Conservation (phyloP, 2,797 vertebrate genomes). For the Manis crassicaudata region DNA sequence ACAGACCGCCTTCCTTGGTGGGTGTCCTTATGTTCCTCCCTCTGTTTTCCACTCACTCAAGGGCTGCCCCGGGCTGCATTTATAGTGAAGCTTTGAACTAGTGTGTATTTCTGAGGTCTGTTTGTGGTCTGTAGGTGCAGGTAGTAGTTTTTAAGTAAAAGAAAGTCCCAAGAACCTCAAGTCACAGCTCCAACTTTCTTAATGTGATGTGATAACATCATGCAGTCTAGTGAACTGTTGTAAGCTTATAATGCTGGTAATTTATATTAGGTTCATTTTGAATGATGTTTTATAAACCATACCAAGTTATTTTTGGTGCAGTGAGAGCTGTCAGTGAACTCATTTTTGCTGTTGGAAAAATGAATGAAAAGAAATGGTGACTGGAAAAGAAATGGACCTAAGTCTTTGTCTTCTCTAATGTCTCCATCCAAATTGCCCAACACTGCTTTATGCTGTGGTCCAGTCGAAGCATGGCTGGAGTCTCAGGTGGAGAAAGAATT, state of each 20-base stretch:
- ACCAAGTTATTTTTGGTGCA: slow-evolving; percentile 34
- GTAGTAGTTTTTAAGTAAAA: slow-evolving; percentile 11
- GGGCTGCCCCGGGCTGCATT: not conserved
- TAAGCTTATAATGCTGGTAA: not conserved
- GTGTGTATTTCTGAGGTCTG: not conserved
- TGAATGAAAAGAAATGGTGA: not conserved
- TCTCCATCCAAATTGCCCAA: not conserved
- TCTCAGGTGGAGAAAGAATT: not conserved
- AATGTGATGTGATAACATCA: slow-evolving; percentile 6
- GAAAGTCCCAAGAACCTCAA: not conserved
- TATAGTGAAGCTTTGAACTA: not conserved
- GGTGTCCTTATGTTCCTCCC: not conserved
- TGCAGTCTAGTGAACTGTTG: slow-evolving; percentile 41
- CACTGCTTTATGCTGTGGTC: not conserved
- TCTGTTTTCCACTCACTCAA: not conserved
- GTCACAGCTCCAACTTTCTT: not conserved
- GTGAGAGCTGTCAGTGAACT: slow-evolving; percentile 16
- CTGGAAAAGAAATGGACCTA: not conserved
- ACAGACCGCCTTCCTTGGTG: not conserved
- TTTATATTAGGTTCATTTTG: slow-evolving; percentile 49
- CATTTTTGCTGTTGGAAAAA: slow-evolving; percentile 41
- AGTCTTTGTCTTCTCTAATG: not conserved
- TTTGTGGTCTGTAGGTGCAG: not conserved
- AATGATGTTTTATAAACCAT: slow-evolving; percentile 46
- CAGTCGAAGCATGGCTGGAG: not conserved